phyloP scores from a whole-genome alignment of 2,888 invertebrate species.

The Cosmorhoe ocellata region DNA sequence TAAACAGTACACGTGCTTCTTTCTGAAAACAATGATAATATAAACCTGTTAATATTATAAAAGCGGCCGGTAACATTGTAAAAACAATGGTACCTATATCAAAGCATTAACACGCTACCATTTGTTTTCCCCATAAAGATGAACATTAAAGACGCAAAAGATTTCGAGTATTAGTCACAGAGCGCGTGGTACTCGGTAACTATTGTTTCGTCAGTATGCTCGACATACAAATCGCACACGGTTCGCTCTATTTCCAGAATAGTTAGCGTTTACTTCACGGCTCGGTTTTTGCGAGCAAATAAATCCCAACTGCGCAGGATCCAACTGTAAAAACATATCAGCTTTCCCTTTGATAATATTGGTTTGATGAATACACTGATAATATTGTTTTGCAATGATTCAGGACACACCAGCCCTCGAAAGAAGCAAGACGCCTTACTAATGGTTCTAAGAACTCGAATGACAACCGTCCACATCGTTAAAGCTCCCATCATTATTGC shows the following conservation, averaged over 20 bases:
- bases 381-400: slow-evolving; percentile 28
- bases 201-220: slow-evolving; percentile 69
- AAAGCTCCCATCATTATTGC: slow-evolving; percentile 55
- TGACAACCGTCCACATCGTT: slow-evolving; percentile 57
- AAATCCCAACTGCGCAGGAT: slow-evolving; percentile 50
- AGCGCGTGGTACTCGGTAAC: slow-evolving; percentile 50
- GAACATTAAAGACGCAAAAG: slow-evolving; percentile 50
- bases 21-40: slow-evolving; percentile 16
- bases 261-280: slow-evolving; percentile 62
- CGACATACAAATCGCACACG: slow-evolving; percentile 65
- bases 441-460: slow-evolving; percentile 50
- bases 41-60: slow-evolving; percentile 37
- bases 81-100: slow-evolving; percentile 40
- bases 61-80: slow-evolving; percentile 32
- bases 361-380: slow-evolving; percentile 20
- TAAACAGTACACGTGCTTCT: slow-evolving; percentile 13
- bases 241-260: slow-evolving; percentile 67
- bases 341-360: slow-evolving; percentile 17
- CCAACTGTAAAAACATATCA: slow-evolving; percentile 41
- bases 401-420: slow-evolving; percentile 29
- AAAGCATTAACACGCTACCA: slow-evolving; percentile 45
- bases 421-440: slow-evolving; percentile 26
- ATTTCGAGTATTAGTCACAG: slow-evolving; percentile 66
- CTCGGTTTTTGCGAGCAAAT: slow-evolving; percentile 63
- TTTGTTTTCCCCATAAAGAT: slow-evolving; percentile 51